phyloP scores from a whole-genome alignment of 2,888 invertebrate species.

The Antheraea yamamai region DNA sequence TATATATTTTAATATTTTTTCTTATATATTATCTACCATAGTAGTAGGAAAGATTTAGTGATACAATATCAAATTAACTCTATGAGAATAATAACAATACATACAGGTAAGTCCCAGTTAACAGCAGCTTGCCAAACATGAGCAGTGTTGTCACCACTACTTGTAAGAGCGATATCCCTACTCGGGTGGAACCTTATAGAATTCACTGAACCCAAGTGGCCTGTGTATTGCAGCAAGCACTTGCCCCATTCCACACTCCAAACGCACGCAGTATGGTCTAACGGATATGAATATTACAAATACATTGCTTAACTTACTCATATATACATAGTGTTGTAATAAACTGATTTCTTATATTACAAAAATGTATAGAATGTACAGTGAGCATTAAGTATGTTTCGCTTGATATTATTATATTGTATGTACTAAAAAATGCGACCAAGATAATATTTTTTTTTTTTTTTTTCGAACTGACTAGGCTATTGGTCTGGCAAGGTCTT shows the following conservation, averaged over 20 bases:
- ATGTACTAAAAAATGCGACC: too few species aligned
- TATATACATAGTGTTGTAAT: not conserved
- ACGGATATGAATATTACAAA: conserved; percentile 21
- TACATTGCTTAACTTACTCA: conserved; percentile 2
- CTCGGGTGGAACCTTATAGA: conserved; percentile 96
- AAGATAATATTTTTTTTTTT: too few species aligned
- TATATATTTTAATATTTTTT: not conserved
- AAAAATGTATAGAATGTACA: not conserved
- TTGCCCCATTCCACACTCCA: conserved; percentile 96
- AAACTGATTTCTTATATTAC: not conserved
- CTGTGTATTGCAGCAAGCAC: conserved; percentile 95
- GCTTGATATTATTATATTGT: too few species aligned
- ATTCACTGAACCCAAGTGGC: conserved; percentile 98
- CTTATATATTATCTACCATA: not conserved
- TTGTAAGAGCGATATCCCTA: conserved; percentile 93
- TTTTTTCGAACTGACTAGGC: too few species aligned
- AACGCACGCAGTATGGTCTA: conserved; percentile 96
- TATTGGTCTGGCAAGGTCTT: too few species aligned
- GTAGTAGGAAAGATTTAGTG: not conserved
- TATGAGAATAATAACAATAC: conserved; percentile 20
- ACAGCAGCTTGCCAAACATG: conserved; percentile 99
- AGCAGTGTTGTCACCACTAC: conserved; percentile 96
- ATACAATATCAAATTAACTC: not conserved
- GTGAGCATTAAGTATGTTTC: not conserved
- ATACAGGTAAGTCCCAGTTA: conserved; percentile 91